phyloP scores from a whole-genome alignment of 1,140 invertebrate genomes.

The Drosophila bipectinata region DNA sequence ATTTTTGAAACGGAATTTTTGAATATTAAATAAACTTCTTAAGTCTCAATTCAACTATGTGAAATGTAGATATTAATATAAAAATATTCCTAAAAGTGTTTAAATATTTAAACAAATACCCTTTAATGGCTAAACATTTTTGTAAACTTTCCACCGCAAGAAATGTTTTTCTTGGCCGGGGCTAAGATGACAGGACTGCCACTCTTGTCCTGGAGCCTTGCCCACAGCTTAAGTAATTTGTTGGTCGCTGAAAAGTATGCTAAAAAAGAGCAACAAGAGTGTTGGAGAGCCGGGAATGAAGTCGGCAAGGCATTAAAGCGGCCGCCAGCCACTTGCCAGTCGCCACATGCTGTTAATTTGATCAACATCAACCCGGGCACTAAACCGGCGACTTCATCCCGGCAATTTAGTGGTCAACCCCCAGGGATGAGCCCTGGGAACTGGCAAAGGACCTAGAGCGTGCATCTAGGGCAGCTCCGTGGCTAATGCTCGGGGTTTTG shows the following conservation, averaged over 20 bases:
- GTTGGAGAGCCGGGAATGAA: background rate
- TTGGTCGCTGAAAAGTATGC: conserved; percentile 63
- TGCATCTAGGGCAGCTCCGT: conserved; percentile 29
- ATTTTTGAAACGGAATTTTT: too few relatives aligned
- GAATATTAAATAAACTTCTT: too few relatives aligned
- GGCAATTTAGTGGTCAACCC: conserved; percentile 77
- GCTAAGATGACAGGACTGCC: background rate
- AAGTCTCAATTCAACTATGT: too few relatives aligned
- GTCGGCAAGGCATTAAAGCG: conserved; percentile 25
- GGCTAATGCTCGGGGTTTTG: conserved; percentile 59
- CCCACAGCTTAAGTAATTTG: conserved; percentile 66
- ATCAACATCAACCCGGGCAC: conserved; percentile 58
- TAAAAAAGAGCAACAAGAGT: conserved; percentile 24
- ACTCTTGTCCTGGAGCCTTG: conserved; percentile 8
- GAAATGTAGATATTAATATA: too few relatives aligned
- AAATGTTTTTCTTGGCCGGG: background rate
- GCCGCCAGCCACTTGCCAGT: conserved; percentile 49
- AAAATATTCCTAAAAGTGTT: too few relatives aligned
- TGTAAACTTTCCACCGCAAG: background rate
- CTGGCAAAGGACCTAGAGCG: background rate
- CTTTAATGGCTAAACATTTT: too few relatives aligned
- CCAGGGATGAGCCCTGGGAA: conserved; percentile 17
- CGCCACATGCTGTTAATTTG: conserved; percentile 78
- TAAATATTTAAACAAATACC: too few relatives aligned
- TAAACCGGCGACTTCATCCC: conserved; percentile 55